Evolutionary conservation across 2,113 vertebrate species (phyloP).

Genomic region (Osmerus eperlanus): DNA sequence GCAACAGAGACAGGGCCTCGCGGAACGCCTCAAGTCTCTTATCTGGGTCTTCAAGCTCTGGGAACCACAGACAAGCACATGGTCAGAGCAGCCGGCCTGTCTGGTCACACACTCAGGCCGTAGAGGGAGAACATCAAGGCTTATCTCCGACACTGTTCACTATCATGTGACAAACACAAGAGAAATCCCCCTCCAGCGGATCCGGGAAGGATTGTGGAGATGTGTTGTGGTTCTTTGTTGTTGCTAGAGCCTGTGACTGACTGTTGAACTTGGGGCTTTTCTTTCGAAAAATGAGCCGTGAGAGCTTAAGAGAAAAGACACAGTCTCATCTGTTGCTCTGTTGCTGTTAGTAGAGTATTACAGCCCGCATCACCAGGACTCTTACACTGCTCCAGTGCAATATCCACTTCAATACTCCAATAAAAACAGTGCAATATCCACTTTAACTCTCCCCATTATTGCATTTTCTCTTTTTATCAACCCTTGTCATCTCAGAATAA

Average conservation of each 20-base stretch:
- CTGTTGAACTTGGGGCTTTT: no score
- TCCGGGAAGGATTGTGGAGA: neutral
- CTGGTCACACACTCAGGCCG: constrained; percentile 16
- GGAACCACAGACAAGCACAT: constrained; percentile 34
- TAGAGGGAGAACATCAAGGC: neutral
- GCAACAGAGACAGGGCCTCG: constrained; percentile 91
- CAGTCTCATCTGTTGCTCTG: no score
- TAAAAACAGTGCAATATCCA: neutral
- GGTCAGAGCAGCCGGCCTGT: neutral
- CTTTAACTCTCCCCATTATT: neutral
- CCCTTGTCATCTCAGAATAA: neutral
- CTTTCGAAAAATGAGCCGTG: no score
- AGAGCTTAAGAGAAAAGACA: no score
- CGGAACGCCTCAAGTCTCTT: constrained; percentile 92
- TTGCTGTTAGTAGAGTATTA: no score
- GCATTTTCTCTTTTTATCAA: neutral
- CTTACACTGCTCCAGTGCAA: no score
- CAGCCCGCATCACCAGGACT: no score
- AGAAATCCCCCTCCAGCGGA: neutral
- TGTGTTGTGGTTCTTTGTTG: neutral
- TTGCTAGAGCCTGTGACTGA: no score
- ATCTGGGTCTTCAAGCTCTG: constrained; percentile 88
- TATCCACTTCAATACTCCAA: no score
- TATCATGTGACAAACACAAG: neutral
- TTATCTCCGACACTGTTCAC: neutral